A percentile compares a stretch with the other conserved stretches of the same genome.
Conservation (phyloP, 2,113 vertebrate genomes). For the Otis tarda region DNA sequence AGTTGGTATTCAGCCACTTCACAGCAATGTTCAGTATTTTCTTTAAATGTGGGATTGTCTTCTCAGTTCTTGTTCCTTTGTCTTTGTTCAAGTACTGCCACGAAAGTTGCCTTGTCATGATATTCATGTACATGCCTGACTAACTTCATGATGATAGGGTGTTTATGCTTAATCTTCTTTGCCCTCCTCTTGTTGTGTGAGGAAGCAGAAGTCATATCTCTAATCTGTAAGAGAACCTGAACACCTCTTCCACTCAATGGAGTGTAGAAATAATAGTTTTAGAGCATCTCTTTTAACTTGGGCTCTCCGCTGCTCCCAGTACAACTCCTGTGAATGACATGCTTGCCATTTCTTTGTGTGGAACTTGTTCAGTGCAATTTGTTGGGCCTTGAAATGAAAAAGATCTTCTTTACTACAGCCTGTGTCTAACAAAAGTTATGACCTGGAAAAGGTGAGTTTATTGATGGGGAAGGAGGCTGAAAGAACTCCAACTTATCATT, state of each 20-base stretch:
- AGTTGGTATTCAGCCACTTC: background rate
- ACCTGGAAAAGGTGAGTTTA: background rate
- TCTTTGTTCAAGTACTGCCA: background rate
- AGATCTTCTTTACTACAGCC: background rate
- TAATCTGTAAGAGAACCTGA: background rate
- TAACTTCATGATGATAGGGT: background rate
- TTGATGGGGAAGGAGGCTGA: background rate
- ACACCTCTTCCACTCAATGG: background rate
- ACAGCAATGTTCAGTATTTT: fast-evolving
- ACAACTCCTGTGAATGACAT: background rate
- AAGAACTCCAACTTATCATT: background rate
- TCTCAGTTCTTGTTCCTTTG: background rate
- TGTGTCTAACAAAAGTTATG: background rate
- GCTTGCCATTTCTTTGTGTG: background rate
- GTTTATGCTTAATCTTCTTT: background rate
- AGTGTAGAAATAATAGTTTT: background rate
- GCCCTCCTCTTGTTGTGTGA: background rate
- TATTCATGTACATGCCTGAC: background rate
- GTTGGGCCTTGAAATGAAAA: background rate
- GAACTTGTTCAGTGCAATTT: background rate
- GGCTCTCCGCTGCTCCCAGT: background rate
- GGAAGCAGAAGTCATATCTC: background rate
- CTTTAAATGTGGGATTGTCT: background rate
- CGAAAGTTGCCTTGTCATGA: background rate
- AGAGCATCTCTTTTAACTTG: background rate